Evolutionary conservation across 2,888 invertebrate genomes (phyloP).

Genomic region (Coronaproctus castanopsis): DNA sequence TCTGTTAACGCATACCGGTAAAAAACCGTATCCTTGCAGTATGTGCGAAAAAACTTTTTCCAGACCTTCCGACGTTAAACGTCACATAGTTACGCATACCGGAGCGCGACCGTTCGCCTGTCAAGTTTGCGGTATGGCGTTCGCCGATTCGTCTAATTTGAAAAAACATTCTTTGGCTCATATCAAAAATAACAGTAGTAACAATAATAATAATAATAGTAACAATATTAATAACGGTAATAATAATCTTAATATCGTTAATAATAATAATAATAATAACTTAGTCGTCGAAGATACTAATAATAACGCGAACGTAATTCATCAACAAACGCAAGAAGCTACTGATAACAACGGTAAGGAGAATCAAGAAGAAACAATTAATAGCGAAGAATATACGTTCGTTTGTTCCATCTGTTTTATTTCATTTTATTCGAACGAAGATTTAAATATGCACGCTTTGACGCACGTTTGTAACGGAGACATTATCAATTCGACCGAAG

Average conservation of each 20-base stretch:
- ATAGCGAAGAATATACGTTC: too few species aligned
- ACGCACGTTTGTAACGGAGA: background rate
- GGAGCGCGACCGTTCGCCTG: conserved; percentile 41
- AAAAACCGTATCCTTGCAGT: conserved; percentile 18
- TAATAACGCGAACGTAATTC: background rate
- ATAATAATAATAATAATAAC: background rate
- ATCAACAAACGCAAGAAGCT: background rate
- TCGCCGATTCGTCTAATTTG: conserved; percentile 43
- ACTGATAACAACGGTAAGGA: too few species aligned
- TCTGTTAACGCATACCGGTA: conserved; percentile 18
- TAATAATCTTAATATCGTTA: background rate
- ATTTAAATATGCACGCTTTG: background rate
- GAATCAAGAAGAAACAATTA: too few species aligned
- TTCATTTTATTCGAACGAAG: background rate
- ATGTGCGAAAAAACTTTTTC: conserved; percentile 20
- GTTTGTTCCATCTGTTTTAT: background rate
- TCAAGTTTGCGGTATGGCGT: conserved; percentile 35
- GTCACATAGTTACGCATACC: conserved; percentile 41
- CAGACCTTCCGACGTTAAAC: conserved; percentile 20
- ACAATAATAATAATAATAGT: background rate
- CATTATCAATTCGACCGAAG: background rate
- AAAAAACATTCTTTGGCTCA: conserved; percentile 44
- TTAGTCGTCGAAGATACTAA: background rate
- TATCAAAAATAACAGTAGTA: conserved; percentile 18
- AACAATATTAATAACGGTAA: conserved; percentile 6